These are phyloP conservation scores for Corydoras maculifer DNA, from an alignment of 2,113 vertebrate genomes.

Conservation along the genomic window DNA sequence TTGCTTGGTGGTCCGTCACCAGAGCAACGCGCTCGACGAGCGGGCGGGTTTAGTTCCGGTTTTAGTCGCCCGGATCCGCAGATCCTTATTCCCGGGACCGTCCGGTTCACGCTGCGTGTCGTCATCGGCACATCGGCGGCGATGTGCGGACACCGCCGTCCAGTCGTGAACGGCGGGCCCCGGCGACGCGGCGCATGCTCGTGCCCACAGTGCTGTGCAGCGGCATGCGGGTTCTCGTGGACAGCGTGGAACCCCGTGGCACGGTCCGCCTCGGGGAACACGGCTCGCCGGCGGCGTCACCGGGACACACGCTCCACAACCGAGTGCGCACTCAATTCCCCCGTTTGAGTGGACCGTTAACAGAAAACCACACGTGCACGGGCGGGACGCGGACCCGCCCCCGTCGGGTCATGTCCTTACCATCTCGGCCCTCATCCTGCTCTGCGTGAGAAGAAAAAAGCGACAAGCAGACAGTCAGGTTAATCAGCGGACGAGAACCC, in stretches of 20 bases:
- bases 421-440: constrained; percentile 21
- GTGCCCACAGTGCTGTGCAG: not conserved
- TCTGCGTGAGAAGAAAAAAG: constrained; percentile 23
- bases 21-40: constrained; percentile 2
- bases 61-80: too few species aligned
- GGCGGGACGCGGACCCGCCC: not conserved
- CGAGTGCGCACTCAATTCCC: not conserved
- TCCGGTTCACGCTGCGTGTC: too few species aligned
- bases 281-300: not conserved
- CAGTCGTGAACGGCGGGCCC: not conserved
- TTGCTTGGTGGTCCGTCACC: not conserved
- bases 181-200: too few species aligned
- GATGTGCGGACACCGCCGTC: constrained; percentile 11
- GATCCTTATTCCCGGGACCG: too few species aligned
- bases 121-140: constrained; percentile 14
- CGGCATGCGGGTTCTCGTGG: not conserved
- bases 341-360: constrained; percentile 9
- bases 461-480: not conserved
- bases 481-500: constrained; percentile 5
- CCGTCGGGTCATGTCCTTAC: constrained; percentile 27
- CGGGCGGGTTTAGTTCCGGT: too few species aligned
- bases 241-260: not conserved
- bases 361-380: not conserved
- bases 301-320: not conserved
- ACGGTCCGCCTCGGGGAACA: too few species aligned